phyloP scores from a whole-genome alignment of 2,797 vertebrate species.

The Crenuchus spilurus region DNA sequence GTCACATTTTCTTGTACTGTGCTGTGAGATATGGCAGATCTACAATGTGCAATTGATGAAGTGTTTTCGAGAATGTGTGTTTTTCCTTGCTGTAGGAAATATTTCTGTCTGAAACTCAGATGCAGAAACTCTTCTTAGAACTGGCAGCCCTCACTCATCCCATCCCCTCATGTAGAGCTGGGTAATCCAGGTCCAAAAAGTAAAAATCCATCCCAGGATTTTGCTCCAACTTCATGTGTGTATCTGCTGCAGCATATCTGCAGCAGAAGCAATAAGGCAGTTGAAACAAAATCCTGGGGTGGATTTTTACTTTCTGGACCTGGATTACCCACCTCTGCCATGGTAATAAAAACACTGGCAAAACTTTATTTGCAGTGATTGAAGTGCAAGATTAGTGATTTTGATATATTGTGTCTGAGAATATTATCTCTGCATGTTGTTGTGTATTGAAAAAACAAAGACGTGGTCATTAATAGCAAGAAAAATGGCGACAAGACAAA shows the following conservation, averaged over 20 bases:
- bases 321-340: no score
- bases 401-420: slow-evolving; percentile 52
- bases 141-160: slow-evolving; percentile 63
- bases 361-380: slow-evolving; percentile 61
- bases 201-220: no score
- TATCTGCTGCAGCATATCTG: no score
- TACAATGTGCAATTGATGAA: background rate
- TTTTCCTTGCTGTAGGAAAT: slow-evolving; percentile 42
- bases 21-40: background rate
- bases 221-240: no score
- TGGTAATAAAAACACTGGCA: slow-evolving; percentile 65
- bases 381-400: slow-evolving; percentile 57
- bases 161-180: no score
- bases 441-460: slow-evolving; percentile 29
- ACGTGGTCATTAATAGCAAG: slow-evolving; percentile 53
- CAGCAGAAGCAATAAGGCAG: no score
- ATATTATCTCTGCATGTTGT: slow-evolving; percentile 46
- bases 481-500: slow-evolving; percentile 64
- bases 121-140: slow-evolving; percentile 40
- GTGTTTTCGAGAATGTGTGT: slow-evolving; percentile 32
- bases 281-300: no score
- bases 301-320: no score
- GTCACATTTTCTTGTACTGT: slow-evolving; percentile 2
- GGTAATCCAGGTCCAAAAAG: no score
- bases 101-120: slow-evolving; percentile 54